Conservation (phyloP, 2,113 vertebrate genomes). For the Acrocephalus arundinaceus region DNA sequence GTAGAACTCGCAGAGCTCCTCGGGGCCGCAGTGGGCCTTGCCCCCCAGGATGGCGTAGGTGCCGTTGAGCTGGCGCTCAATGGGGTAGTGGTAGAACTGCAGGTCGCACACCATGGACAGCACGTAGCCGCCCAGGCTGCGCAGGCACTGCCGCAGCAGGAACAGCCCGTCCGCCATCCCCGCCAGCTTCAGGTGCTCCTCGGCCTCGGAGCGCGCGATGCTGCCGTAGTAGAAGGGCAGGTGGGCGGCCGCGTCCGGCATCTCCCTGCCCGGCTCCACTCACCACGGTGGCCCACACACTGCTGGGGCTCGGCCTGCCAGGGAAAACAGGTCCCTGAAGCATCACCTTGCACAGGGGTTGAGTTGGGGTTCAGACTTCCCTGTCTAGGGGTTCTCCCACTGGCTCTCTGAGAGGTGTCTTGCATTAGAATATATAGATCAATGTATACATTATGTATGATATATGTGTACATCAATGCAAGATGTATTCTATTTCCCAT, state of each 20-base stretch:
- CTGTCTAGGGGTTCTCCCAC: not conserved
- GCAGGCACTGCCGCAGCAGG: constrained; percentile 91
- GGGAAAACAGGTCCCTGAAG: not conserved
- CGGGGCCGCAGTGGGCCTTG: constrained; percentile 90
- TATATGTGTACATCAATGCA: too few relatives aligned
- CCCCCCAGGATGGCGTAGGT: constrained; percentile 89
- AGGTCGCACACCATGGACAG: constrained; percentile 87
- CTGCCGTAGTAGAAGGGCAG: constrained; percentile 96
- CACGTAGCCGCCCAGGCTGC: constrained; percentile 93
- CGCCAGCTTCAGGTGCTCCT: constrained; percentile 90
- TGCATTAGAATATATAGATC: too few relatives aligned
- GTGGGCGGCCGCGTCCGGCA: constrained; percentile 88
- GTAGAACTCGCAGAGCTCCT: constrained; percentile 94
- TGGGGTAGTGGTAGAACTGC: constrained; percentile 88
- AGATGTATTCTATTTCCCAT: too few relatives aligned
- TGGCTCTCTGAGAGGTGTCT: not conserved
- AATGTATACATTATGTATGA: too few relatives aligned
- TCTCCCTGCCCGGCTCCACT: not conserved
- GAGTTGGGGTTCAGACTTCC: accelerated
- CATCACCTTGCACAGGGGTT: accelerated
- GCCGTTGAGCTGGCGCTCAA: constrained; percentile 93
- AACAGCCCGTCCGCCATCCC: constrained; percentile 93
- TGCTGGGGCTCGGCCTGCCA: not conserved
- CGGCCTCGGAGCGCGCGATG: constrained; percentile 88
- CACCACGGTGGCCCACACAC: accelerated